These are phyloP conservation scores for Schizothorax lantsangensis DNA, from an alignment of 2,797 vertebrate genomes.

Conservation along the genomic window DNA sequence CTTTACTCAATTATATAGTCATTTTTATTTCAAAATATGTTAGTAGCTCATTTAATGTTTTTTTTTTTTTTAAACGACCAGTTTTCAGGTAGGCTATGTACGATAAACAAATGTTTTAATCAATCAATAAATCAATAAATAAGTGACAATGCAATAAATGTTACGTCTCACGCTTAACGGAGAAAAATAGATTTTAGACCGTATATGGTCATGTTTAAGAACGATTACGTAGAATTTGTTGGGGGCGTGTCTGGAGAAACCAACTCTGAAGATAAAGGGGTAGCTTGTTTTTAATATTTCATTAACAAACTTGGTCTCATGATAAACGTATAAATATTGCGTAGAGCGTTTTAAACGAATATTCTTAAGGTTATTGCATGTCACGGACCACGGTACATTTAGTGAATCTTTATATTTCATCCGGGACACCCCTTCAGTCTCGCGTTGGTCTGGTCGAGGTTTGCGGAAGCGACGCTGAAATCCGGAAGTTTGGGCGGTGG, in stretches of 20 bases:
- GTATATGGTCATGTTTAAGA: slow-evolving; percentile 80
- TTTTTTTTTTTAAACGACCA: background rate
- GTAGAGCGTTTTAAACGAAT: background rate
- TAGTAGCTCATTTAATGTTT: background rate
- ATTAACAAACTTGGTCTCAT: background rate
- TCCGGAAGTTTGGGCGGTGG: slow-evolving; percentile 87
- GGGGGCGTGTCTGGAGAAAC: slow-evolving; percentile 50
- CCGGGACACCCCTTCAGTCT: background rate
- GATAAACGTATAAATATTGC: background rate
- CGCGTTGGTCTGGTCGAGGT: slow-evolving; percentile 69
- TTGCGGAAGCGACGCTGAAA: slow-evolving; percentile 59
- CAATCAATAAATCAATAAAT: background rate
- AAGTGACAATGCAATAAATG: background rate
- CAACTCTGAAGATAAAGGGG: slow-evolving; percentile 24
- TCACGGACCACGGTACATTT: fast-evolving
- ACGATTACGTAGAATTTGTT: slow-evolving; percentile 55
- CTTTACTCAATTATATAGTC: background rate
- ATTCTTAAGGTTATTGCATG: fast-evolving
- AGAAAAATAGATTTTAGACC: slow-evolving; percentile 65
- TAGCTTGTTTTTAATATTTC: background rate
- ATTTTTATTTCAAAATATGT: background rate
- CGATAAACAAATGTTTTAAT: background rate
- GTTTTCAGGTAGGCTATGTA: background rate
- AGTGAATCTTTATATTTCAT: fast-evolving
- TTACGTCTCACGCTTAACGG: background rate